A percentile compares a stretch with the other conserved stretches of the same genome.
Conservation (phyloP, 2,888 invertebrate genomes). For the Lingula anatina region DNA sequence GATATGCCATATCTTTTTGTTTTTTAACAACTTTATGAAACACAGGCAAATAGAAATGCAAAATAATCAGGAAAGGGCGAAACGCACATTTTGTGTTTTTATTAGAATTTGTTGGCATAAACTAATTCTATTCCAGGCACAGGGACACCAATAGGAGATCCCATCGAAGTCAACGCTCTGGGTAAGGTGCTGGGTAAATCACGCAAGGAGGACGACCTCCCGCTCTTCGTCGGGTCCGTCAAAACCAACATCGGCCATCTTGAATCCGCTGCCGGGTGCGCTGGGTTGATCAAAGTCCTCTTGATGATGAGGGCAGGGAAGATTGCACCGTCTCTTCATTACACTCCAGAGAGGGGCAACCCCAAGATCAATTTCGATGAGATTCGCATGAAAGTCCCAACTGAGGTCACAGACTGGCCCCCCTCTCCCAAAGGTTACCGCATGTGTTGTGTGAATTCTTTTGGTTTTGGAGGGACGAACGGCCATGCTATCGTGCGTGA, state of each 20-base stretch:
- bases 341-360: conserved; percentile 16
- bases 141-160: conserved; percentile 24
- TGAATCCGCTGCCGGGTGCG: conserved; percentile 28
- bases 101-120: too few species aligned
- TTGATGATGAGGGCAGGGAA: conserved; percentile 28
- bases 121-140: conserved; percentile 17
- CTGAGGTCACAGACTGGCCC: conserved; percentile 8
- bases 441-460: conserved; percentile 25
- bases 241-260: conserved; percentile 34
- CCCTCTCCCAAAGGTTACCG: conserved; percentile 4
- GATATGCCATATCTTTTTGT: too few species aligned
- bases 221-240: conserved; percentile 22
- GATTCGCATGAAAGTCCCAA: conserved; percentile 18
- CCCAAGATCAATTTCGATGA: conserved; percentile 20
- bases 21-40: too few species aligned
- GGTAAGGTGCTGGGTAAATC: conserved; percentile 12
- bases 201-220: conserved; percentile 1
- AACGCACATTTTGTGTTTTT: too few species aligned
- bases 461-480: conserved; percentile 37
- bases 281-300: conserved; percentile 27
- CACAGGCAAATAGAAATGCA: too few species aligned
- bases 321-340: conserved; percentile 24
- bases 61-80: too few species aligned
- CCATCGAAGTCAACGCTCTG: conserved; percentile 19
- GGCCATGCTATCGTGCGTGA: conserved; percentile 24